phyloP scores from a whole-genome alignment of 2,888 invertebrate genomes.

The Erannis defoliaria region DNA sequence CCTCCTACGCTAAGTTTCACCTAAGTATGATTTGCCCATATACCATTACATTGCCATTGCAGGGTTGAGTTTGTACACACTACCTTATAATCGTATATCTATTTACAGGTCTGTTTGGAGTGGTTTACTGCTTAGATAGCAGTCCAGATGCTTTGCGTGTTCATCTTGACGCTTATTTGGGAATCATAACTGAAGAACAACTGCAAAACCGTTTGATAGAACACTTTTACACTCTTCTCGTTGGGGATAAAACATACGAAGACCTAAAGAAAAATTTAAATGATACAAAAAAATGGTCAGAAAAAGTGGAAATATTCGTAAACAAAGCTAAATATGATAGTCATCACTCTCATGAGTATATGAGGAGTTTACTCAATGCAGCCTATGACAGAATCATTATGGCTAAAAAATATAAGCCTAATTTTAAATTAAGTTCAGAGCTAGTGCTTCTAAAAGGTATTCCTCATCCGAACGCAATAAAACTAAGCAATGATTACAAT shows the following conservation, averaged over 20 bases:
- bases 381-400: slow-evolving; percentile 51
- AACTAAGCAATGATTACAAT: slow-evolving; percentile 51
- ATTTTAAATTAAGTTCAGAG: slow-evolving; percentile 52
- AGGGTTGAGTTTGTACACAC: too few species aligned
- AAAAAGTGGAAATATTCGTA: slow-evolving; percentile 48
- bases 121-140: slow-evolving; percentile 59
- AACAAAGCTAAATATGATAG: slow-evolving; percentile 36
- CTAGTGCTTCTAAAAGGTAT: slow-evolving; percentile 55
- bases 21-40: too few species aligned
- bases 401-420: slow-evolving; percentile 50
- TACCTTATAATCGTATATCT: too few species aligned
- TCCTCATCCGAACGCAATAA: slow-evolving; percentile 45
- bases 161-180: slow-evolving; percentile 53
- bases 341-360: slow-evolving; percentile 47
- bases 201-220: slow-evolving; percentile 51
- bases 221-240: slow-evolving; percentile 49
- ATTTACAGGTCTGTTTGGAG: slow-evolving; percentile 53
- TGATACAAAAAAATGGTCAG: slow-evolving; percentile 40
- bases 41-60: too few species aligned
- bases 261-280: slow-evolving; percentile 42
- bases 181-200: slow-evolving; percentile 48
- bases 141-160: slow-evolving; percentile 56
- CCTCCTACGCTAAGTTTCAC: too few species aligned
- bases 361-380: slow-evolving; percentile 41
- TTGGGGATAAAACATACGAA: slow-evolving; percentile 40